Evolutionary conservation across 2,113 vertebrate species (phyloP).

Genomic region (Zosterops hypoxanthus): DNA sequence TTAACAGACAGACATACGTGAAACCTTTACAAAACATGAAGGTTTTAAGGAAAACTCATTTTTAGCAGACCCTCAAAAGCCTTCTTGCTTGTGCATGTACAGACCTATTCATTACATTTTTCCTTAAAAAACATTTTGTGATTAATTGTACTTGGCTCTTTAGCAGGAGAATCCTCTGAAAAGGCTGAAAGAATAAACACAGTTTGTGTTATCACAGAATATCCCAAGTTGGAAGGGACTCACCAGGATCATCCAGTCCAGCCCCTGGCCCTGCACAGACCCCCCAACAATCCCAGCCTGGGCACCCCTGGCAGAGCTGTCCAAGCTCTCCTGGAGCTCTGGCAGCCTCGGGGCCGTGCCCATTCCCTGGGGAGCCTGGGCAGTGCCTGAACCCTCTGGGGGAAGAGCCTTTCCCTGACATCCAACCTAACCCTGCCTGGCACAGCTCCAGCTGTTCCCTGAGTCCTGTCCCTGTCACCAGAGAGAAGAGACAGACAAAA

Average conservation of each 20-base stretch:
- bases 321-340: background rate
- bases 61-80: background rate
- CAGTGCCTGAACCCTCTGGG: background rate
- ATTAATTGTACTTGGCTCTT: background rate
- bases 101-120: background rate
- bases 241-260: rapidly evolving
- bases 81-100: background rate
- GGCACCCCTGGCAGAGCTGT: rapidly evolving
- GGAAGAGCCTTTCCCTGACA: rapidly evolving
- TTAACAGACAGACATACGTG: background rate
- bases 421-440: rapidly evolving
- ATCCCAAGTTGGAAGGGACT: rapidly evolving
- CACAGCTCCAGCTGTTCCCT: rapidly evolving
- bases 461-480: background rate
- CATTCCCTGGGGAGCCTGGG: background rate
- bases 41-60: background rate
- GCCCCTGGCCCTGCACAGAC: rapidly evolving
- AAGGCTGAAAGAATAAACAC: background rate
- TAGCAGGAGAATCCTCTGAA: background rate
- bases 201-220: background rate
- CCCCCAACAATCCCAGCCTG: background rate
- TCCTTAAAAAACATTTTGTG: background rate
- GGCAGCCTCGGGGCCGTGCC: background rate
- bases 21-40: background rate
- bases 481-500: background rate